Base-by-base conservation (phyloP, 2,888 invertebrate genomes). In the Gisinianus flammeolus region DNA sequence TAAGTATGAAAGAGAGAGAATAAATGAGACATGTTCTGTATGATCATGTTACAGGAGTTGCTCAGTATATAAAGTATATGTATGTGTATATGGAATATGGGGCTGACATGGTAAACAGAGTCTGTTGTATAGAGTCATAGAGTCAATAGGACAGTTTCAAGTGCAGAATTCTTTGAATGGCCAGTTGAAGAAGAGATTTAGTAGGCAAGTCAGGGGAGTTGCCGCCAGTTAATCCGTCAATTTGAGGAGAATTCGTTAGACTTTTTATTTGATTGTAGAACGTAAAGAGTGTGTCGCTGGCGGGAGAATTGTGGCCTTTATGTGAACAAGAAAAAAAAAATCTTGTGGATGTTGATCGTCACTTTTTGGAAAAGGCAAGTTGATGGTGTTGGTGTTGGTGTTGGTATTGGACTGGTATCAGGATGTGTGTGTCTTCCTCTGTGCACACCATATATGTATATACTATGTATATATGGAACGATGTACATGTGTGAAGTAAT, bases 221-320 rank as follows among this genome's bases (percentile, higher is more conserved):
- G 66, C 52, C 66, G 5, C 44, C 24, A 44, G 66, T 74, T 74
- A 66, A 66, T 66, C 66, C 66, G 66, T 74, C 74, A 74, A 66
- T 74, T 66, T 62, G 74, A 66, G 30, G 26, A 30, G 67, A 66
- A 67, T 44, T 52, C 30, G 54, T n/a, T n/a, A 74, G 35, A 66
- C 24, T 73, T 74, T 74, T 74, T 66, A 74, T 74, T 44, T 54
- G 66, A 74, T 74, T 74, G 66, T 66, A 26, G 22, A 54, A 30
- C 66, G 44, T 58, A 2, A 44, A 69, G 31, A 26, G 64, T 24
- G 16, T 64, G 64, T 64, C 64, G 64, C 28, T 64, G 64, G 24
- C 30, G 26, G 64, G 64, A 19, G 28, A 16, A 64, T 2, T 6
- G 44, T 64, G 2, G 64, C 16, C 19, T 16, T 8, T 28, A 26